A percentile compares a stretch with the other conserved stretches of the same genome.
These are phyloP conservation scores for Halocaridina rubra DNA, from an alignment of 2,888 invertebrate species.

Conservation along the genomic window DNA sequence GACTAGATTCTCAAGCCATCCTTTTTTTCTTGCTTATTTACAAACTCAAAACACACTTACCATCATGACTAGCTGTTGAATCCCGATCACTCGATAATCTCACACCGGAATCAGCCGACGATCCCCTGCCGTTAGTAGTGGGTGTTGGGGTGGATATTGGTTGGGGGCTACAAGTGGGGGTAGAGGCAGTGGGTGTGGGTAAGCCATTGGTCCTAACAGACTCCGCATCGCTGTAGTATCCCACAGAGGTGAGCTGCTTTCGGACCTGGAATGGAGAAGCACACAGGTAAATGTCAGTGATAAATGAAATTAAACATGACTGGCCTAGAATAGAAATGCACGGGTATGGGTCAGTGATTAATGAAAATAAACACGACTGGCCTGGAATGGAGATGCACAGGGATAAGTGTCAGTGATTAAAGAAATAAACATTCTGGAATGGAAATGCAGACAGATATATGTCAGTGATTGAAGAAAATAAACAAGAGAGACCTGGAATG, in stretches of 20 bases:
- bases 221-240: conserved; percentile 87
- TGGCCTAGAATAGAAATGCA: too few species aligned
- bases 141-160: conserved; percentile 63
- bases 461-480: too few species aligned
- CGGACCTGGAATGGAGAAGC: conserved; percentile 78
- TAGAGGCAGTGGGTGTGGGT: conserved; percentile 54
- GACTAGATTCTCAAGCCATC: background rate
- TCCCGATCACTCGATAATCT: conserved; percentile 85
- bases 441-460: too few species aligned
- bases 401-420: too few species aligned
- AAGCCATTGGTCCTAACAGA: conserved; percentile 64
- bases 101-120: conserved; percentile 87
- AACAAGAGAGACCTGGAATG: too few species aligned
- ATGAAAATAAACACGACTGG: too few species aligned
- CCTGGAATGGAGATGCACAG: too few species aligned
- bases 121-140: conserved; percentile 76
- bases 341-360: too few species aligned
- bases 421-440: too few species aligned
- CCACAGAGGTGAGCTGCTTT: conserved; percentile 76
- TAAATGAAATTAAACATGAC: too few species aligned
- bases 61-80: conserved; percentile 68
- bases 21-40: background rate
- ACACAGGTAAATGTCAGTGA: too few species aligned
- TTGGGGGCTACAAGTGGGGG: conserved; percentile 52
- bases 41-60: conserved; percentile 21